Base-by-base conservation (phyloP, 2,888 invertebrate genomes). In the Allygus modestus region DNA sequence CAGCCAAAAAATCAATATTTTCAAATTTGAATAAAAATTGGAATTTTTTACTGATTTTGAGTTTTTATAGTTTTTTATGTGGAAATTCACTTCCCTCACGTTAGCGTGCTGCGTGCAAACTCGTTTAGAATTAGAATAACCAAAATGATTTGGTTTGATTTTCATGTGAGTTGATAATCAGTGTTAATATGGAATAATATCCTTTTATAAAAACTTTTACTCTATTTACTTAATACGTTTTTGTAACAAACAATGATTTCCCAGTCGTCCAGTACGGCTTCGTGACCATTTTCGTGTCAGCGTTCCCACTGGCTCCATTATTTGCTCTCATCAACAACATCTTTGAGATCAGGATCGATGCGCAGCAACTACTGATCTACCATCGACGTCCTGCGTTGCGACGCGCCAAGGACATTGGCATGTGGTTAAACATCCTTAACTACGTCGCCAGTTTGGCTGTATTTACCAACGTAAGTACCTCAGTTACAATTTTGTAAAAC, bases 201-300 rank as follows among this genome's bases (percentile, higher is more conserved):
- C 1, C 2, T 15, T 15, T 15, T 46, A 2, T 46, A 9, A 46
- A n/a, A n/a, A n/a, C n/a, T n/a, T n/a, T n/a, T n/a, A n/a, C n/a
- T n/a, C n/a, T n/a, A n/a, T n/a, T n/a, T n/a, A n/a, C n/a, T n/a
- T n/a, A n/a, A n/a, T n/a, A n/a, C n/a, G n/a, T n/a, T n/a, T n/a
- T n/a, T n/a, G n/a, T n/a, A n/a, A n/a, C n/a, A n/a, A n/a, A n/a
- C n/a, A n/a, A n/a, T n/a, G n/a, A n/a, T n/a, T 46, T 75, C 69
- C 15, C 90, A 98, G 98, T 98, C 77, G 92, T 99, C 54, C 99
- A 99, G 91, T 99, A 98, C 91, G 99, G 99, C 0, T 99, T 99
- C 92, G 96, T 98, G 69, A 99, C 98, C 1, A 96, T 99, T 88
- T 99, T 99, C 91, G 99, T 99, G 86, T 97, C 98, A 65, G 99